These are phyloP conservation scores for Brachyalestes nurse DNA, from an alignment of 2,797 vertebrate genomes.

Conservation along the genomic window DNA sequence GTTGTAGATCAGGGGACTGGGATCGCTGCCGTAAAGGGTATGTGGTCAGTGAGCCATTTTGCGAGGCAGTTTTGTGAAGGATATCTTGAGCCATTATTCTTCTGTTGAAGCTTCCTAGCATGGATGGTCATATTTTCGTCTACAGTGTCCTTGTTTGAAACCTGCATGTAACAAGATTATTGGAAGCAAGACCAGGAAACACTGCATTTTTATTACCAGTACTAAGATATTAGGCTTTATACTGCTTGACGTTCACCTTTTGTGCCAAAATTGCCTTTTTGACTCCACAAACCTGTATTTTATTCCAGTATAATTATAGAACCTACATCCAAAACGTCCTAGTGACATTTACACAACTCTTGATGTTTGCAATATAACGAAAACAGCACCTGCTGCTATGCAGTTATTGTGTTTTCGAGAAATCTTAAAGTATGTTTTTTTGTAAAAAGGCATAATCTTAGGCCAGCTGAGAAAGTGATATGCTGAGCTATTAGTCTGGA, in stretches of 20 bases:
- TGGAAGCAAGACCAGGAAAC: neutral
- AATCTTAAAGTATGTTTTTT: too few species aligned
- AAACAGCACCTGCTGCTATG: neutral
- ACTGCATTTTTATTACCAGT: neutral
- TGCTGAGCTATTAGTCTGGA: too few species aligned
- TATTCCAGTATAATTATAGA: neutral
- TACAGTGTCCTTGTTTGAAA: neutral
- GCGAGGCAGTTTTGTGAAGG: conserved; percentile 4
- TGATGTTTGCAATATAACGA: neutral
- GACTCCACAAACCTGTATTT: neutral
- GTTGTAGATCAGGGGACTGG: neutral
- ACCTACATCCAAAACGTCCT: neutral
- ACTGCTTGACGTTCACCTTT: neutral
- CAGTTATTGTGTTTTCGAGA: neutral
- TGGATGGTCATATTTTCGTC: neutral
- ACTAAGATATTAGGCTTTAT: neutral
- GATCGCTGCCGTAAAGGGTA: neutral
- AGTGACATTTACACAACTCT: neutral
- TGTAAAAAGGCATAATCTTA: too few species aligned
- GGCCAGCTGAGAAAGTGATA: too few species aligned
- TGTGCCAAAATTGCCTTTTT: neutral
- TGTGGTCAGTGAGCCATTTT: conserved; percentile 9
- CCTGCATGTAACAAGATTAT: neutral
- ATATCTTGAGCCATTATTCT: neutral
- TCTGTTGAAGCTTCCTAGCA: neutral